Evolutionary conservation across 2,113 vertebrate genomes (phyloP), one percentile per base, ranked within the genome.

Genomic region (Chrysochloris asiatica): DNA sequence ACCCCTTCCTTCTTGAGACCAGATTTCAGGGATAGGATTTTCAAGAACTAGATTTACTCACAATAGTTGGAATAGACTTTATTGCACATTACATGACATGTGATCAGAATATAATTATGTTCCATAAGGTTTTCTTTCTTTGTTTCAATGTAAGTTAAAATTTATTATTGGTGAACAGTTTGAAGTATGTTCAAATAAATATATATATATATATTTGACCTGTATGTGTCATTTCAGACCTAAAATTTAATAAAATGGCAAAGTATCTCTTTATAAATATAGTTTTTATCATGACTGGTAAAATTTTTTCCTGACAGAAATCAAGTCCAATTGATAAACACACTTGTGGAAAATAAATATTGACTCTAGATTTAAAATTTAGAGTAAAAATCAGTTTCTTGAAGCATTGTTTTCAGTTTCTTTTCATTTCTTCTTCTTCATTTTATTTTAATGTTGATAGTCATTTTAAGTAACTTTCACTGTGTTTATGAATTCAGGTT

Each of bases 171-270:
- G 67, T 59, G 67, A 85, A 83, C 36, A 77, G 26, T 86, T 76
- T 92, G 1, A 56, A 91, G 45, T 63, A 92, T 28, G 73, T 86
- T n/a, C 21, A 52, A 67, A 41, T 54, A 61, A 13, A 69, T 82
- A 73, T 67, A 69, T 92, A 45, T n/a, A n/a, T n/a, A 77, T 52
- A 26, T 77, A 77, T 77, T 94, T 75, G n/a, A n/a, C n/a, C n/a
- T n/a, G n/a, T n/a, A n/a, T n/a, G n/a, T n/a, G n/a, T n/a, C n/a
- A n/a, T n/a, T n/a, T n/a, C n/a, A 87, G 4, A 93, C 0, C 26
- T 90, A 90, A 86, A 88, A 28, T 76, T 63, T n/a, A n/a, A n/a
- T n/a, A 80, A 90, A 91, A 91, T 87, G 59, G 14, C 38, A 33
- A 76, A 21, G 26, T 86, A 26, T 50, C 11, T 83, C 19, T 28